Evolutionary conservation across 2,797 vertebrate species (phyloP), one percentile per base, ranked within the genome.

Genomic region (Enteromius mattozi): DNA sequence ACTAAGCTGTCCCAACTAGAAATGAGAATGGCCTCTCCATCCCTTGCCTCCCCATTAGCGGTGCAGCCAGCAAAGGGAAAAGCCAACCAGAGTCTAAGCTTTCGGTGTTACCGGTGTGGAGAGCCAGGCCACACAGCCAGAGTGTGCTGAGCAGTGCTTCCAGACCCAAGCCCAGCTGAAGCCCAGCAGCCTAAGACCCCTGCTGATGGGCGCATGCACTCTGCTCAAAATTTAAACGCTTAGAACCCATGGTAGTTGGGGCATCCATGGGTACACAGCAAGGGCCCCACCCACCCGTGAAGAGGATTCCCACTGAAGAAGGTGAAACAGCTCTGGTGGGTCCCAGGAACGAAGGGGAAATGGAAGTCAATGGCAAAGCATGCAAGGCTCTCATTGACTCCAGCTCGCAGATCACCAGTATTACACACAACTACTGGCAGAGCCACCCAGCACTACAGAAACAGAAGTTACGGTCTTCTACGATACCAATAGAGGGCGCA

Each of bases 361-460:
- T 90, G 2, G 72, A 85, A 66, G 81, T 91, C 0, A 89, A 88
- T 49, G 85, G 88, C 24, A 33, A 78, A 0, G 86, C 74, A 14
- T 89, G 89, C 65, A 90, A 21, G 13, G 83, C 83, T 0, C 86
- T 90, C 14, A 88, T 91, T 42, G 87, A 91, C 27, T 91, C 88
- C 27, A 89, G 88, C 7, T 90, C 84, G 0, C 87, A 92, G 2
- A 27, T 92, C 21, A 89, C 87, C 17, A 92, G 81, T 9, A 88
- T 91, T 37, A 92, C 85, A 0, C 33, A 89, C 49, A 51, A 12
- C 0, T 91, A 78, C 47, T 90, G 85, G 84, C 24, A 19, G 7
- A 72, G 16, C 69, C 88, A 92, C 68, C 86, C 88, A 0, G 6
- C 1, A 4, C 82, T 90, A 0, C 8, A 33, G 0, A 17, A 80